A percentile compares a stretch with the other conserved stretches of the same genome.
phyloP scores from a whole-genome alignment of 2,113 vertebrate species.

The Plestiodon gilberti region DNA sequence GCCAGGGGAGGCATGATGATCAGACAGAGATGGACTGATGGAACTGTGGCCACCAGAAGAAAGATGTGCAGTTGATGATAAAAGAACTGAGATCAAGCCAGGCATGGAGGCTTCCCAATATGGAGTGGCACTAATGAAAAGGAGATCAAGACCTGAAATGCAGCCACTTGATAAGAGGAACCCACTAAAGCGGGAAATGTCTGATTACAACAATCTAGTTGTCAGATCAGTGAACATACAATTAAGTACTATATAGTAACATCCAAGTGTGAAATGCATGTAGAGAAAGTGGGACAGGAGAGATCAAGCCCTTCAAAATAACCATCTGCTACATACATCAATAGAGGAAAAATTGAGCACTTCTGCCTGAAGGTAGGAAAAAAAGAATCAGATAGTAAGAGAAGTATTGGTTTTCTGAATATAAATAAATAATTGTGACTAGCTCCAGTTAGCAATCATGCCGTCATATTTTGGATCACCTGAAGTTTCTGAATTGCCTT shows the following conservation, averaged over 20 bases:
- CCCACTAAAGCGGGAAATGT: not conserved
- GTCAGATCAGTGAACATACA: not conserved
- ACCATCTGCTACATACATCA: not conserved
- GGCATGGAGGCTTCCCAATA: not conserved
- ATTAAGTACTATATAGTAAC: not conserved
- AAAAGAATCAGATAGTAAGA: not conserved
- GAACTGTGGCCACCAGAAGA: conserved; percentile 5
- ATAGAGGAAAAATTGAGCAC: conserved; percentile 9
- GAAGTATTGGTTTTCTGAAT: not conserved
- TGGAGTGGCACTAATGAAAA: conserved; percentile 8
- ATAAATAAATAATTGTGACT: too few species aligned
- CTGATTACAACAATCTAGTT: not conserved
- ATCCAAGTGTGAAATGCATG: not conserved
- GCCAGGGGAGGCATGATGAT: not conserved
- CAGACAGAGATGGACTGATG: not conserved
- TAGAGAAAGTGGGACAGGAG: not conserved
- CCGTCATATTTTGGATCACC: too few species aligned
- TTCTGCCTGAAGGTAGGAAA: not conserved
- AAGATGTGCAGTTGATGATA: not conserved
- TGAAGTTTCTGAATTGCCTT: too few species aligned
- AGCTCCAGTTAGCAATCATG: too few species aligned
- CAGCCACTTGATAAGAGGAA: not conserved
- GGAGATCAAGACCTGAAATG: not conserved
- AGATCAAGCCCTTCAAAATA: conserved; percentile 10
- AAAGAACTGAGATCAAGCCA: not conserved